Evolutionary conservation across 1,140 invertebrate species (phyloP), one percentile per base, ranked within the genome.

Genomic region (Cydia strobilella): DNA sequence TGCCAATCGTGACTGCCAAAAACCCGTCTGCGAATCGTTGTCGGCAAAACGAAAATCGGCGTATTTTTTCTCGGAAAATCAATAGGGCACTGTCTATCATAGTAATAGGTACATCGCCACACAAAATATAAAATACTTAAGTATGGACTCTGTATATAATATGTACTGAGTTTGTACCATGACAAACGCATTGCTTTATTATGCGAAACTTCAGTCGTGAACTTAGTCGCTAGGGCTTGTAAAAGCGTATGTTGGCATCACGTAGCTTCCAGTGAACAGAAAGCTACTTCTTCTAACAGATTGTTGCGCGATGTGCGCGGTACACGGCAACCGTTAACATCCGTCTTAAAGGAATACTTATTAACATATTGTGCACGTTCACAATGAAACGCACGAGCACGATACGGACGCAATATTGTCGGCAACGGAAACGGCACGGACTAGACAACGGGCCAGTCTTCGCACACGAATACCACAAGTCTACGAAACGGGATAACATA

Each of bases 151-250:
- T 66, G 63, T 66, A 69, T 69, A 35, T 69, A 69, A 69, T 69
- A 69, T 69, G 65, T 69, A 69, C 65, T 69, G 65, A 69, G 27
- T 69, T 69, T 69, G 65, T 69, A 69, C 65, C 65, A 69, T 35
- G 27, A 69, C 65, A 69, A 35, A 69, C 25, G 35, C 18, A 69
- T 69, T 69, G 65, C 35, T 69, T 69, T 35, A 69, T 69, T 69
- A 69, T 69, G 65, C 65, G 27, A 18, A 39, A 69, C 25, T 69
- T 66, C 63, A 66, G 23, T 66, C 54, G 54, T 59, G 20, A 12
- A 59, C 54, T 59, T 59, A 59, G 20, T 59, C n/a, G 51, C 54
- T 59, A 59, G 51, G 7, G 5, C 51, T 63, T 63, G 62, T 63
- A 9, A 63, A 66, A 66, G 63, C 65, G 20, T 59, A 59, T 59